Conservation (phyloP, 2,888 invertebrate genomes). For the Patella ulyssiponensis region DNA sequence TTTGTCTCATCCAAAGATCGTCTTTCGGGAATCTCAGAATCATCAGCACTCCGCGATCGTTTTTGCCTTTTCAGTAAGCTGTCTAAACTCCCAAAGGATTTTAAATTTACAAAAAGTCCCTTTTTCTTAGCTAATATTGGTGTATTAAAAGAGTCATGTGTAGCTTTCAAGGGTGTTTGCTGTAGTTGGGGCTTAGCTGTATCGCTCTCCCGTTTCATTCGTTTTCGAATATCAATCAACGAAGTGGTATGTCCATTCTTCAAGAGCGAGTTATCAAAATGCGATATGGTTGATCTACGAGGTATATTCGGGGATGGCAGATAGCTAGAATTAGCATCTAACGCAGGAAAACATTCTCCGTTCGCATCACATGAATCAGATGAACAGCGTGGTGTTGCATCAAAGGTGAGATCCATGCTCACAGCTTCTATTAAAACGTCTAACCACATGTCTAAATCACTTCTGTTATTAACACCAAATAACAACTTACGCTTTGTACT, state of each 20-base stretch:
- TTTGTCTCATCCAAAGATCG: slow-evolving; percentile 34
- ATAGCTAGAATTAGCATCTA: slow-evolving; percentile 22
- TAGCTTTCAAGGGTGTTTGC: slow-evolving; percentile 46
- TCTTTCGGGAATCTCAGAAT: slow-evolving; percentile 24
- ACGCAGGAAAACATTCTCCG: slow-evolving; percentile 19
- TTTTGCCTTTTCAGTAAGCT: slow-evolving; percentile 45
- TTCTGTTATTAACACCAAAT: slow-evolving; percentile 50
- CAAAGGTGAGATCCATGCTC: slow-evolving; percentile 42
- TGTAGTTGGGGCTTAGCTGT: slow-evolving; percentile 33
- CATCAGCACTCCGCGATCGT: slow-evolving; percentile 38
- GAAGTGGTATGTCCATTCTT: slow-evolving; percentile 6
- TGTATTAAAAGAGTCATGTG: slow-evolving; percentile 35
- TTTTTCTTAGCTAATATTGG: slow-evolving; percentile 24
- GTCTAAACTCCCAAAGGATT: slow-evolving; percentile 52
- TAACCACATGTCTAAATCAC: slow-evolving; percentile 51
- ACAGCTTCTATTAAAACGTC: slow-evolving; percentile 46
- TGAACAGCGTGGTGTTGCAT: neutral
- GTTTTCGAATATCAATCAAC: slow-evolving; percentile 19
- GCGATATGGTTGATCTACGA: neutral
- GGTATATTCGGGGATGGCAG: slow-evolving; percentile 24
- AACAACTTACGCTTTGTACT: slow-evolving; percentile 49
- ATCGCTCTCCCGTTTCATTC: slow-evolving; percentile 36
- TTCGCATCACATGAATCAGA: neutral
- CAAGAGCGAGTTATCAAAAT: neutral
- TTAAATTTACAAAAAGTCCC: slow-evolving; percentile 41